Evolutionary conservation across 2,113 vertebrate species (phyloP).

Genomic region (Calidris pygmaea): DNA sequence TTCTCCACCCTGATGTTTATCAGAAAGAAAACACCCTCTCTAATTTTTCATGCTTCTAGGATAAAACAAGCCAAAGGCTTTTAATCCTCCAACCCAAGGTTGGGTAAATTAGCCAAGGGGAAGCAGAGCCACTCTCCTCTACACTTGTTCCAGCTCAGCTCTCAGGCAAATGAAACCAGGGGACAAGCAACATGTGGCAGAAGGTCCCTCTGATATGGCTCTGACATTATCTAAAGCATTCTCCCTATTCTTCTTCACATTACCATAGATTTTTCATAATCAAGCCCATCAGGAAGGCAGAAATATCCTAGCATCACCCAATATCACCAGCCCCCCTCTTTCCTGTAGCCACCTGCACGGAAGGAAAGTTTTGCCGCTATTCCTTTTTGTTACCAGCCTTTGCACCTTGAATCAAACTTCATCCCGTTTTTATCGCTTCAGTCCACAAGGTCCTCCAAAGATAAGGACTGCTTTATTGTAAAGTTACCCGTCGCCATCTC

Average conservation of each 20-base stretch:
- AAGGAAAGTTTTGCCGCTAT: neutral
- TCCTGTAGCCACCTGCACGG: neutral
- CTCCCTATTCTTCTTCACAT: neutral
- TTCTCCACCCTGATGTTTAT: conserved; percentile 3
- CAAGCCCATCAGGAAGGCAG: neutral
- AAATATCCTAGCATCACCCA: neutral
- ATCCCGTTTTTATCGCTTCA: neutral
- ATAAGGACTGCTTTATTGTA: neutral
- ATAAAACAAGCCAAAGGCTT: neutral
- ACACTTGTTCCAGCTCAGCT: neutral
- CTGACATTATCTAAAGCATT: neutral
- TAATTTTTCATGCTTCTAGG: neutral
- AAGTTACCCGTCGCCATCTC: neutral
- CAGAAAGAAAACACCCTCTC: neutral
- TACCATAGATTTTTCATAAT: neutral
- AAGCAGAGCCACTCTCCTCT: neutral
- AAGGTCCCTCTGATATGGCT: neutral
- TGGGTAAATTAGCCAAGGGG: neutral
- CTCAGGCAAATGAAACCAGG: neutral
- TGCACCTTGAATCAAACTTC: neutral
- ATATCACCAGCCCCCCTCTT: neutral
- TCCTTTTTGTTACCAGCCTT: neutral
- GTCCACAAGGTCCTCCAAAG: neutral
- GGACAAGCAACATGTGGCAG: neutral
- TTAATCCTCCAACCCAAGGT: neutral